Percentiles rank a stretch among this genome's conserved stretches.
Evolutionary conservation across 2,113 vertebrate genomes (phyloP).

Genomic region (Oncorhynchus gorbuscha): DNA sequence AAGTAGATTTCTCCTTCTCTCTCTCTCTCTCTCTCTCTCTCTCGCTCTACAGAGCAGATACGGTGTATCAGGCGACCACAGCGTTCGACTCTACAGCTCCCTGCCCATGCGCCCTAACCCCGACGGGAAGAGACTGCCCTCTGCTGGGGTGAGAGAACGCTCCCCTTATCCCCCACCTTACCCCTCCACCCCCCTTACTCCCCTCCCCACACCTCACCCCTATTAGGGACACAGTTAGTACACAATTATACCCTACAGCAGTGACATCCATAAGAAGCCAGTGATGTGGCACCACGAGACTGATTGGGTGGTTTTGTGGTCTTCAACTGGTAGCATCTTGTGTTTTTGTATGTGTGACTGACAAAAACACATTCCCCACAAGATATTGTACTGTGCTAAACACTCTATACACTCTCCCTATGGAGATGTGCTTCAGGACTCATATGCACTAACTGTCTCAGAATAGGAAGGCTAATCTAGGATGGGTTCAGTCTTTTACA

Average conservation of each 20-base stretch:
- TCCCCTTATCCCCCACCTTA: conserved; percentile 1
- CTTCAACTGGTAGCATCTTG: neutral
- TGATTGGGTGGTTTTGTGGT: neutral
- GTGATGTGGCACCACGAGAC: neutral
- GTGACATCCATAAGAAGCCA: neutral
- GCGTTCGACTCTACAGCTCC: conserved; percentile 77
- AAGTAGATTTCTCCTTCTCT: too few species aligned
- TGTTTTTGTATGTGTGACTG: neutral
- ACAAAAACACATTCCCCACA: neutral
- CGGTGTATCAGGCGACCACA: conserved; percentile 67
- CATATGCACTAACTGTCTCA: too few species aligned
- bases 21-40: neutral
- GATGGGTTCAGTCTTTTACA: too few species aligned
- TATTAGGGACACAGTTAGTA: neutral
- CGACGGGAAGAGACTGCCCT: conserved; percentile 81
- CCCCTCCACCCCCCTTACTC: conserved; percentile 15
- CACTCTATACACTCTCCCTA: too few species aligned
- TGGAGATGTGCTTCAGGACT: too few species aligned
- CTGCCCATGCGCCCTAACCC: conserved; percentile 79
- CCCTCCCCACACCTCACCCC: neutral
- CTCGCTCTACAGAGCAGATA: conserved; percentile 72
- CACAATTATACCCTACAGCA: neutral
- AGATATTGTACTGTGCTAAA: too few species aligned
- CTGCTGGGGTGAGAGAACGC: conserved; percentile 75
- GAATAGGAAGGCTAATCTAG: too few species aligned